Percentiles rank a stretch among this genome's conserved stretches.
These are phyloP conservation scores for Cydia amplana DNA, from an alignment of 1,140 invertebrate genomes.

Conservation along the genomic window DNA sequence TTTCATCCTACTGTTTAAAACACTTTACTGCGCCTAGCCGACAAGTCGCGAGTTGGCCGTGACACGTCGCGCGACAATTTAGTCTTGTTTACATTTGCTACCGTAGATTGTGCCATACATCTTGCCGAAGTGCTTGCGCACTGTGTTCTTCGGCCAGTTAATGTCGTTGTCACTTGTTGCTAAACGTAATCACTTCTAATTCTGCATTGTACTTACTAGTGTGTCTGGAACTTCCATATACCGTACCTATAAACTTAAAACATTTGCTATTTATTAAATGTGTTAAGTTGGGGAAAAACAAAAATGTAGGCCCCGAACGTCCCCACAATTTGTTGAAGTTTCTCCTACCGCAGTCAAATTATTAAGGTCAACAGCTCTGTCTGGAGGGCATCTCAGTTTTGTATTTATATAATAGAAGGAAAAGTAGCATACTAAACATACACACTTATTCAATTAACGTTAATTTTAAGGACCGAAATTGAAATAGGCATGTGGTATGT, in stretches of 20 bases:
- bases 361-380: not conserved
- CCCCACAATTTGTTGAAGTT: not conserved
- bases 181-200: not conserved
- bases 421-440: not conserved
- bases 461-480: too few relatives aligned
- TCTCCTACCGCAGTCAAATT: not conserved
- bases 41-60: slow-evolving; percentile 30
- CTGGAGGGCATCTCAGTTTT: not conserved
- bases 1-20: not conserved
- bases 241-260: too few relatives aligned
- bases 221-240: too few relatives aligned
- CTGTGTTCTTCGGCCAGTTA: slow-evolving; percentile 8
- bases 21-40: not conserved
- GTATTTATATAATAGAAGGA: not conserved
- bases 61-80: slow-evolving; percentile 32
- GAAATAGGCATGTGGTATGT: too few relatives aligned
- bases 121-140: slow-evolving; percentile 12
- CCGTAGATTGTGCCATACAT: slow-evolving; percentile 30
- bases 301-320: too few relatives aligned
- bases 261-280: too few relatives aligned
- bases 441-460: too few relatives aligned
- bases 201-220: not conserved
- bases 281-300: too few relatives aligned
- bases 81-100: slow-evolving; percentile 29
- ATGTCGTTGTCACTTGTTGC: slow-evolving; percentile 22